Conservation (phyloP, 2,113 vertebrate genomes). For the Ailurus styani region DNA sequence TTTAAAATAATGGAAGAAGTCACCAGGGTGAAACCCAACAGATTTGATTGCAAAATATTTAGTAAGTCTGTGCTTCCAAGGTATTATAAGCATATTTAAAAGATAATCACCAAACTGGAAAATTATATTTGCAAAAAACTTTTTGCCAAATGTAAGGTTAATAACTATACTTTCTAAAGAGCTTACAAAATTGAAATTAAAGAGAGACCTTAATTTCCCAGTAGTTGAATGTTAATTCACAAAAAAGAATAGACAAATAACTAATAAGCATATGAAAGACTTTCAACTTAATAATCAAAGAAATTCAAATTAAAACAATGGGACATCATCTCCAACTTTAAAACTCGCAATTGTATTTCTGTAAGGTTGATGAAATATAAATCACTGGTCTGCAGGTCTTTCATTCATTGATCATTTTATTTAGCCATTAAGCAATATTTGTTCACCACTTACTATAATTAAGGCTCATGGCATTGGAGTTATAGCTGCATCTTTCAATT, state of each 20-base stretch:
- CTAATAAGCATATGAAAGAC: constrained; percentile 28
- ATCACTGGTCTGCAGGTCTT: neutral
- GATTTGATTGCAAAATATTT: constrained; percentile 45
- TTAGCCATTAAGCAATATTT: neutral
- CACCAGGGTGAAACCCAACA: neutral
- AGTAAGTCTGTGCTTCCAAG: neutral
- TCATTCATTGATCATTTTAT: constrained; percentile 14
- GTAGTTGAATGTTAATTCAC: constrained; percentile 41
- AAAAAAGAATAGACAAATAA: constrained; percentile 14
- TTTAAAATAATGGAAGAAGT: constrained; percentile 18
- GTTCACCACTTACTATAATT: neutral
- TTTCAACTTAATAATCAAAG: constrained; percentile 26
- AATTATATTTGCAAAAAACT: constrained; percentile 37
- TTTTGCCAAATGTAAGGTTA: constrained; percentile 38
- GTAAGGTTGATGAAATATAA: constrained; percentile 3
- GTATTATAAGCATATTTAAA: constrained; percentile 25
- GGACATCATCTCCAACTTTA: neutral
- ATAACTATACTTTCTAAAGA: neutral
- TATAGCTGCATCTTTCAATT: neutral
- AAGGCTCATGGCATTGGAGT: neutral
- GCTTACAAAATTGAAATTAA: constrained; percentile 49
- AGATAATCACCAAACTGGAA: constrained; percentile 49
- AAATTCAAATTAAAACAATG: constrained; percentile 31
- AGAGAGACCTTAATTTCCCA: neutral
- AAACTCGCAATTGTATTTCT: constrained; percentile 13